Evolutionary conservation across 1,140 invertebrate species (phyloP).

Genomic region (Zophobas atratus): DNA sequence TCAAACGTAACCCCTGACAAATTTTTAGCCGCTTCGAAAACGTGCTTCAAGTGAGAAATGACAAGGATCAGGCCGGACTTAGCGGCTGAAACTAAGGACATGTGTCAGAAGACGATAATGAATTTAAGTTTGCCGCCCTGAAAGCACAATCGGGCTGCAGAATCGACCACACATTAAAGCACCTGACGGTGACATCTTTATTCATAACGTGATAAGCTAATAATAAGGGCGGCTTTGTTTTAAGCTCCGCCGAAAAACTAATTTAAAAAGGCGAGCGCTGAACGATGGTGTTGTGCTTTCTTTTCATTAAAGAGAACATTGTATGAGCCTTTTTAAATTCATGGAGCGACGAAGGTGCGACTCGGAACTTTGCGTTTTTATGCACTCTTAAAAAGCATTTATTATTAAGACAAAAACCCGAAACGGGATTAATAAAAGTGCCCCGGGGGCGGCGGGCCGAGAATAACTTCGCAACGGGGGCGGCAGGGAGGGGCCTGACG

Average conservation of each 20-base stretch:
- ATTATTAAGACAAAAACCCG: slow-evolving; percentile 14
- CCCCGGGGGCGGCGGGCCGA: neutral
- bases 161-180: slow-evolving; percentile 26
- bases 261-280: slow-evolving; percentile 6
- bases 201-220: slow-evolving; percentile 9
- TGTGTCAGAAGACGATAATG: slow-evolving; percentile 32
- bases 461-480: too few relatives aligned
- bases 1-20: neutral
- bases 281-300: slow-evolving; percentile 13
- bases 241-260: slow-evolving; percentile 7
- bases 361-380: slow-evolving; percentile 5
- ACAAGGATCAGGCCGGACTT: slow-evolving; percentile 33
- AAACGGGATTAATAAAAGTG: slow-evolving; percentile 3
- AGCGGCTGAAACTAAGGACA: slow-evolving; percentile 34
- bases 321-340: slow-evolving; percentile 34
- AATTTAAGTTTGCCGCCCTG: slow-evolving; percentile 20
- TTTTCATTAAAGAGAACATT: slow-evolving; percentile 5
- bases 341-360: neutral
- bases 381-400: slow-evolving; percentile 8
- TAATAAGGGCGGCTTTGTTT: neutral
- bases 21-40: slow-evolving; percentile 6
- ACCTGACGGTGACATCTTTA: slow-evolving; percentile 17
- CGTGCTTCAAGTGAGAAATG: slow-evolving; percentile 30
- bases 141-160: slow-evolving; percentile 15
- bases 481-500: too few relatives aligned